These are phyloP conservation scores for Malurus elegans DNA, from an alignment of 2,113 vertebrate species.

Conservation along the genomic window DNA sequence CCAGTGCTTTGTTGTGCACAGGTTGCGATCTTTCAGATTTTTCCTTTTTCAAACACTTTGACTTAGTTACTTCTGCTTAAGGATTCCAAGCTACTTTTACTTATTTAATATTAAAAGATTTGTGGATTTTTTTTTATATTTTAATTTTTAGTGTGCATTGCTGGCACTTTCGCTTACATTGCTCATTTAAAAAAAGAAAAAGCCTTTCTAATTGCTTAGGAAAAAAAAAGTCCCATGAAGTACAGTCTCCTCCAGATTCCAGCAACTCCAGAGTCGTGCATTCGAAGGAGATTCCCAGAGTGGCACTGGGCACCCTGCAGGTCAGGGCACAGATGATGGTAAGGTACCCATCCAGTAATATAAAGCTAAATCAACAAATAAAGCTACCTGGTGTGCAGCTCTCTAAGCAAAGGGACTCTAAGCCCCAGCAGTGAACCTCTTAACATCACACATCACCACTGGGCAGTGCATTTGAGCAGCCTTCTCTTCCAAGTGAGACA, in stretches of 20 bases:
- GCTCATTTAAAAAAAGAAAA: not conserved
- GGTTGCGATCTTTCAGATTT: not conserved
- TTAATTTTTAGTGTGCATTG: not conserved
- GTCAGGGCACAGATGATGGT: not conserved
- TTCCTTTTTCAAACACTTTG: conserved; percentile 3
- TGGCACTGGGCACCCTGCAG: not conserved
- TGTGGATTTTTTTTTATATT: not conserved
- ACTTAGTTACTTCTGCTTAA: not conserved
- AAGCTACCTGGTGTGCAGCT: not conserved
- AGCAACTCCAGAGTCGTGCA: not conserved
- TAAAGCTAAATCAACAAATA: not conserved
- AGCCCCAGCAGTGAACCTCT: not conserved
- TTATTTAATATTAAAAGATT: conserved; percentile 26
- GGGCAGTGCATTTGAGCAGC: not conserved
- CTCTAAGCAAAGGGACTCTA: not conserved
- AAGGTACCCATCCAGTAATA: not conserved
- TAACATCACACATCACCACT: not conserved
- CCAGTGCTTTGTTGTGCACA: not conserved
- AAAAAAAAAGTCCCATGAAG: not conserved
- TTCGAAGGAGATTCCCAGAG: not conserved
- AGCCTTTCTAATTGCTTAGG: not conserved
- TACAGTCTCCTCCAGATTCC: not conserved
- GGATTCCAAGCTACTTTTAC: not conserved
- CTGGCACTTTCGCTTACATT: not conserved
- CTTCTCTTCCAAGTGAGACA: not conserved